Percentiles rank a stretch among this genome's conserved stretches.
Conservation (phyloP, 37 sponge, comb jelly and placozoan genomes). For the Tethya wilhelma region DNA sequence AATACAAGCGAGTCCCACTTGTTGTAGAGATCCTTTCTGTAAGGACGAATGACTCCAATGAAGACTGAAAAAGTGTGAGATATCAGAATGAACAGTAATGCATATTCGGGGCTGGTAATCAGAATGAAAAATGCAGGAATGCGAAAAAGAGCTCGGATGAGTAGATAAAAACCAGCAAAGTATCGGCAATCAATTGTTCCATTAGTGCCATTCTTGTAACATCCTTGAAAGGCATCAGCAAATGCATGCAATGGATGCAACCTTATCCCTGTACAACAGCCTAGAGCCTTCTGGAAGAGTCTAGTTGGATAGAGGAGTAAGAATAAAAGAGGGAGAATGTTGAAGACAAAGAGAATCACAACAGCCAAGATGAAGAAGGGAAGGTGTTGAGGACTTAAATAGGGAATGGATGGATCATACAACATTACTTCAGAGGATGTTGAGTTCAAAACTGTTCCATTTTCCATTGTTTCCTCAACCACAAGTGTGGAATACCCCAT, state of each 20-base stretch:
- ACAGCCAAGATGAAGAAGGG: slow-evolving; percentile 18
- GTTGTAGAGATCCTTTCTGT: too few relatives aligned
- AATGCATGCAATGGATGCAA: slow-evolving; percentile 29
- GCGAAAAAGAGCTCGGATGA: neutral
- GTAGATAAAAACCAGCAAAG: slow-evolving; percentile 31
- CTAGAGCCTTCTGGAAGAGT: slow-evolving; percentile 13
- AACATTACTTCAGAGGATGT: neutral
- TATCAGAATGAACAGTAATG: too few relatives aligned
- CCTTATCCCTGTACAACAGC: neutral
- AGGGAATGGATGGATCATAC: slow-evolving; percentile 2
- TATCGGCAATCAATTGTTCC: slow-evolving; percentile 32
- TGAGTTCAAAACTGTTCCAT: neutral
- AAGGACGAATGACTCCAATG: too few relatives aligned
- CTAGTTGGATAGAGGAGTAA: slow-evolving; percentile 25
- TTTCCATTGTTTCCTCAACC: neutral
- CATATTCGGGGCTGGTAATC: too few relatives aligned
- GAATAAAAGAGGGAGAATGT: slow-evolving; percentile 6
- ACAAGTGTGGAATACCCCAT: neutral
- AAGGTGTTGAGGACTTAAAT: slow-evolving; percentile 6
- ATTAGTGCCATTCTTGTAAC: slow-evolving; percentile 52
- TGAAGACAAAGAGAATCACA: neutral
- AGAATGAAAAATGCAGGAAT: too few relatives aligned
- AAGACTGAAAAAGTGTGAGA: too few relatives aligned
- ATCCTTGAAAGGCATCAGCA: slow-evolving; percentile 32
- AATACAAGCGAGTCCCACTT: too few relatives aligned